phyloP scores from a whole-genome alignment of 2,888 invertebrate genomes.

The Lasius platythorax region DNA sequence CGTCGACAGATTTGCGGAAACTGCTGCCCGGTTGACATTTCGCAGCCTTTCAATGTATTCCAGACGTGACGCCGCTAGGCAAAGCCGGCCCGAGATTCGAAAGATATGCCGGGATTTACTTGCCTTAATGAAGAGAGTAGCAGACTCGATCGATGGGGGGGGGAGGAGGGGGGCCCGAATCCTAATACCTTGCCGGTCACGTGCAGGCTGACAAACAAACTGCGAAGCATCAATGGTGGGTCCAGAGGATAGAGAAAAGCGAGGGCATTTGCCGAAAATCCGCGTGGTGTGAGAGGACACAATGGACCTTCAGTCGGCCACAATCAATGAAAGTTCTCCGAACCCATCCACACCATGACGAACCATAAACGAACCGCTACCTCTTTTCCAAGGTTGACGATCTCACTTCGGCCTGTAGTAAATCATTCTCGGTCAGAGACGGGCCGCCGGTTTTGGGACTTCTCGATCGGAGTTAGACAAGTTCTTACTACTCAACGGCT shows the following conservation, averaged over 20 bases:
- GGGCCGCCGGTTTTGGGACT: conserved; percentile 6
- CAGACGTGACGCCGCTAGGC: conserved; percentile 31
- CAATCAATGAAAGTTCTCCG: conserved; percentile 78
- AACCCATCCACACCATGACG: conserved; percentile 52
- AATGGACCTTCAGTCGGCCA: conserved; percentile 76
- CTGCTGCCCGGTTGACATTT: conserved; percentile 31
- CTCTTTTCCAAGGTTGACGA: conserved; percentile 61
- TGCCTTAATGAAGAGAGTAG: conserved; percentile 68
- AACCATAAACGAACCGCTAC: conserved; percentile 41
- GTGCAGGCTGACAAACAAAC: conserved; percentile 79
- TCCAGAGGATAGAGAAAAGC: conserved; percentile 54
- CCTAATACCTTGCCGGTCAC: conserved; percentile 82
- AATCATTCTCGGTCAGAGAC: conserved; percentile 4
- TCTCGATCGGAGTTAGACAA: conserved; percentile 14
- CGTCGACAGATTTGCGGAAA: conserved; percentile 37
- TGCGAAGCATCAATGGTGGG: conserved; percentile 21
- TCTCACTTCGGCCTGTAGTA: conserved; percentile 36
- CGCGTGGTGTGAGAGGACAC: conserved; percentile 68
- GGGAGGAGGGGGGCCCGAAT: conserved; percentile 71
- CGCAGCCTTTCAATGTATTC: conserved; percentile 48
- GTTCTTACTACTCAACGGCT: background rate
- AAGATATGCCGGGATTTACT: conserved; percentile 54
- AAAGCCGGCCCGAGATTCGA: conserved; percentile 36
- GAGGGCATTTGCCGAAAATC: conserved; percentile 72
- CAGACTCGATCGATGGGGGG: conserved; percentile 70